Conservation (phyloP, 2,888 invertebrate species). For the Seira ritae region DNA sequence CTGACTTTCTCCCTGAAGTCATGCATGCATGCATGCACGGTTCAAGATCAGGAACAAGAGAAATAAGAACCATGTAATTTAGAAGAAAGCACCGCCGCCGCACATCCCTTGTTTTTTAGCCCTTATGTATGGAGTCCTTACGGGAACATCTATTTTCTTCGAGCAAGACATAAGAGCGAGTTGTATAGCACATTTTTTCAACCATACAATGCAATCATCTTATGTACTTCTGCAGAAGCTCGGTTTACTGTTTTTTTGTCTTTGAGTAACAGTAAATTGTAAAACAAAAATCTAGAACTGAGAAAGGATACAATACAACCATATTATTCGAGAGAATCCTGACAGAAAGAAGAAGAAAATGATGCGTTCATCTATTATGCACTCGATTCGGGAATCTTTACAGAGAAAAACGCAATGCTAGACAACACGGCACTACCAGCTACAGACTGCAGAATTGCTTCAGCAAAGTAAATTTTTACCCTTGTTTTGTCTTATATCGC, state of each 20-base stretch:
- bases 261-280: background rate
- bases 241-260: background rate
- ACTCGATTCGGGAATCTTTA: conserved; percentile 43
- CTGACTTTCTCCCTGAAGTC: conserved; percentile 60
- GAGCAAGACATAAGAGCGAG: conserved; percentile 3
- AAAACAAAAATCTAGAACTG: background rate
- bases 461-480: background rate
- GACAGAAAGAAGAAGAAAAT: conserved; percentile 29
- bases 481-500: background rate
- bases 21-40: conserved; percentile 61
- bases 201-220: conserved; percentile 12
- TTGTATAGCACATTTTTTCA: background rate
- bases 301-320: conserved; percentile 16
- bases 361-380: conserved; percentile 67
- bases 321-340: conserved; percentile 26
- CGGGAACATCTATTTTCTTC: conserved; percentile 47
- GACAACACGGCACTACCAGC: background rate
- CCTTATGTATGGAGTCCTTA: conserved; percentile 41
- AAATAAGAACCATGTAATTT: conserved; percentile 57
- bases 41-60: conserved; percentile 63
- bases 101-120: background rate
- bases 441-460: background rate
- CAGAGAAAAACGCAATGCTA: conserved; percentile 19
- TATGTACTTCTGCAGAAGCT: background rate
- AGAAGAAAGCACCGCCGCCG: conserved; percentile 27